A percentile compares a stretch with the other conserved stretches of the same genome.
Conservation (phyloP, 2,113 vertebrate genomes). For the Chaenogobius annularis region DNA sequence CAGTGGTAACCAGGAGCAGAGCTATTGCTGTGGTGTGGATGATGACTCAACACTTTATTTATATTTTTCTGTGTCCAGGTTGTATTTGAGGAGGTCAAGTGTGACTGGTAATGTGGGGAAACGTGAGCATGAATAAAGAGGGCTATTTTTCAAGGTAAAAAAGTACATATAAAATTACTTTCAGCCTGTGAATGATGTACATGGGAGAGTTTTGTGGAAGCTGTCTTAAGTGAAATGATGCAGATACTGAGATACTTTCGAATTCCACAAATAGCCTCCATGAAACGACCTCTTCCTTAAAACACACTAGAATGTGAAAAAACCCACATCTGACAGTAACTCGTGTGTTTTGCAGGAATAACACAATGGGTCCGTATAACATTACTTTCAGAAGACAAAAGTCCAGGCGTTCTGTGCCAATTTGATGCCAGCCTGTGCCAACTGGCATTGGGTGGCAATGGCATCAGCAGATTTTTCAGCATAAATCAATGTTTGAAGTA, state of each 20-base stretch:
- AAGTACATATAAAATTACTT: too few relatives aligned
- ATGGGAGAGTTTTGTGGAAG: too few relatives aligned
- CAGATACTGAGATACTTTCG: too few relatives aligned
- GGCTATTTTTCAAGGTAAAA: too few relatives aligned
- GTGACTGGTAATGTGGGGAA: neutral
- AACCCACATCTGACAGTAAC: neutral
- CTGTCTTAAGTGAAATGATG: too few relatives aligned
- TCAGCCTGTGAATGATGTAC: too few relatives aligned
- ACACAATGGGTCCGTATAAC: neutral
- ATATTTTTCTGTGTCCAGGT: neutral
- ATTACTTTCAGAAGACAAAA: too few relatives aligned
- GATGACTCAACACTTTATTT: conserved; percentile 5
- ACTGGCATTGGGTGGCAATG: neutral
- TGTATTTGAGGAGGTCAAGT: neutral
- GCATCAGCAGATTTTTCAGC: neutral
- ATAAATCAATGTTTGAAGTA: neutral
- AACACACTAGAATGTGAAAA: neutral
- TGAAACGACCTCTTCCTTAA: too few relatives aligned
- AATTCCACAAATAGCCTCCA: too few relatives aligned
- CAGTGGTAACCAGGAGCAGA: neutral
- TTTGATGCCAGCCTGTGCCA: neutral
- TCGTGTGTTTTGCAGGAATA: neutral
- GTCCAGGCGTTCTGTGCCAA: neutral
- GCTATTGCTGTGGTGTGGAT: neutral
- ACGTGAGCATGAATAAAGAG: too few relatives aligned